Percentiles rank a stretch among this genome's conserved stretches.
Conservation (phyloP, 2,888 invertebrate species). For the Mantis religiosa region DNA sequence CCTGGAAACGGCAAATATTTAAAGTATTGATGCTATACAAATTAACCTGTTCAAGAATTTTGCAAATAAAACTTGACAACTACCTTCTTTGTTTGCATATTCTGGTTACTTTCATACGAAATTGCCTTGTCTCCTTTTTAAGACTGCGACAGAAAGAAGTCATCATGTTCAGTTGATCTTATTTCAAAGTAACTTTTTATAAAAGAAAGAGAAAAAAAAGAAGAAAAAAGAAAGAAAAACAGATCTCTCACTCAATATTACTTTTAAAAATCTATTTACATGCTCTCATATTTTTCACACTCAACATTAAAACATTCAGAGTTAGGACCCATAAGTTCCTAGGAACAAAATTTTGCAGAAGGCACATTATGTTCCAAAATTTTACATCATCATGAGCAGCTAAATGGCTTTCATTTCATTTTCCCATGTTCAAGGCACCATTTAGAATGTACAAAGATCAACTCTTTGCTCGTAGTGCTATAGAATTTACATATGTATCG, state of each 20-base stretch:
- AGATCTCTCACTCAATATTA: not conserved
- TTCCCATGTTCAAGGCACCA: not conserved
- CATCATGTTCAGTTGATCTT: not conserved
- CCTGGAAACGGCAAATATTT: not conserved
- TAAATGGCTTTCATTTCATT: not conserved
- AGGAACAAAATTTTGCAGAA: not conserved
- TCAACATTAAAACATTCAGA: not conserved
- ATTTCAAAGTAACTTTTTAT: not conserved
- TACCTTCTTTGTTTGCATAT: not conserved
- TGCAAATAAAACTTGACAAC: not conserved
- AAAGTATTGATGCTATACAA: not conserved
- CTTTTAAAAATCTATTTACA: not conserved
- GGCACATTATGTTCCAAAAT: not conserved
- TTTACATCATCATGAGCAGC: not conserved
- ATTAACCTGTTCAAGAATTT: not conserved
- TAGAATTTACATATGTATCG: conserved; percentile 79
- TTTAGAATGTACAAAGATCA: not conserved
- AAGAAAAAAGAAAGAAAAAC: no score
- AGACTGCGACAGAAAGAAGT: not conserved
- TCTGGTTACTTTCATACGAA: not conserved
- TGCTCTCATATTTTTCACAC: not conserved
- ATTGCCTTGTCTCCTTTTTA: not conserved
- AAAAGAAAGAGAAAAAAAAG: not conserved
- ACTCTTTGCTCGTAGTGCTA: not conserved
- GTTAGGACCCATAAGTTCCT: not conserved